Evolutionary conservation across 2,888 invertebrate species (phyloP).

Genomic region (Chrysotoxum bicinctum): DNA sequence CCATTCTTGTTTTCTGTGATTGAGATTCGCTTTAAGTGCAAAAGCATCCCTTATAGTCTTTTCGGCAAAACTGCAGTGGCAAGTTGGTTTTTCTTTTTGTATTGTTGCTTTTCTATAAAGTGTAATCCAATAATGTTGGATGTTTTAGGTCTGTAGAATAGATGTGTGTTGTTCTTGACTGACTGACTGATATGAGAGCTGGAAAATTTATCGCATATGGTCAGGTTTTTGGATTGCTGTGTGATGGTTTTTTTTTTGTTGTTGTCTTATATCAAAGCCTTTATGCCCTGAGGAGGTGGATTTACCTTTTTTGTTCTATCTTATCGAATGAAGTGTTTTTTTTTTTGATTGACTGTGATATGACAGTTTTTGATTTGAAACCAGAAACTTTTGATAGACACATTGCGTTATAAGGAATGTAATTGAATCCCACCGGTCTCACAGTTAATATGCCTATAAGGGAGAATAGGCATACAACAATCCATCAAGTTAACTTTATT

Average conservation of each 20-base stretch:
- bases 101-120: conserved; percentile 37
- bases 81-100: no score
- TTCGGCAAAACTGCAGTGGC: conserved; percentile 23
- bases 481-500: not conserved
- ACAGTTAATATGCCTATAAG: not conserved
- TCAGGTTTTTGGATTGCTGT: conserved; percentile 49
- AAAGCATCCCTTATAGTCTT: conserved; percentile 30
- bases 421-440: not conserved
- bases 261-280: conserved; percentile 37
- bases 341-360: conserved; percentile 64
- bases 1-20: conserved; percentile 19
- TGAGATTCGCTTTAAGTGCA: conserved; percentile 48
- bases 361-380: conserved; percentile 70
- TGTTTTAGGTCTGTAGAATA: conserved; percentile 12
- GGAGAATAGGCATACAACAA: not conserved
- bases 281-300: conserved; percentile 52
- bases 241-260: conserved; percentile 5
- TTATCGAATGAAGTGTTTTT: not conserved
- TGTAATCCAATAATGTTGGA: conserved; percentile 68
- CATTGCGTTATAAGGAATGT: conserved; percentile 2
- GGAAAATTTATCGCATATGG: conserved; percentile 71
- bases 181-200: conserved; percentile 34
- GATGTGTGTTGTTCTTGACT: not conserved
- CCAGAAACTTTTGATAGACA: conserved; percentile 42
- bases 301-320: conserved; percentile 1